These are phyloP conservation scores for Poecilia picta DNA, from an alignment of 2,797 vertebrate species.

Conservation along the genomic window DNA sequence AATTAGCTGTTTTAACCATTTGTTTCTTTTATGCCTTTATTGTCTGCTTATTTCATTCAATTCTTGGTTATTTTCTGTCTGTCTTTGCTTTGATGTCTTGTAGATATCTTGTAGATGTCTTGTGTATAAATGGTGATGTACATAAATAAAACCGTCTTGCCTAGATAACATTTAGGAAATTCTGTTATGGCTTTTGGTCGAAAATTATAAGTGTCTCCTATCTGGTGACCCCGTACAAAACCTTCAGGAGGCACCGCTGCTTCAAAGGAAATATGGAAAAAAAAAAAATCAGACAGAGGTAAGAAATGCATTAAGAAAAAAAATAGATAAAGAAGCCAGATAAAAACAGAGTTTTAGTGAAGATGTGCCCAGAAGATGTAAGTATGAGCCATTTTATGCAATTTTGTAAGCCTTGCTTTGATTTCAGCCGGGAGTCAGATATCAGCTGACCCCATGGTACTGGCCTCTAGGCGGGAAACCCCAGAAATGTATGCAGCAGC, in stretches of 20 bases:
- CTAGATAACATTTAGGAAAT: not conserved
- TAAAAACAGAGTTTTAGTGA: slow-evolving; percentile 38
- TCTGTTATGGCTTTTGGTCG: not conserved
- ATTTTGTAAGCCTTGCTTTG: slow-evolving; percentile 44
- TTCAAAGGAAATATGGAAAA: not conserved
- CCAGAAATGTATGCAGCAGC: slow-evolving; percentile 42
- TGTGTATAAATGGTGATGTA: not conserved
- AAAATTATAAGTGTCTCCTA: not conserved
- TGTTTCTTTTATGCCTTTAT: not conserved
- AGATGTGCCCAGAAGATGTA: slow-evolving; percentile 44
- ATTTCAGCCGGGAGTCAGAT: slow-evolving; percentile 44
- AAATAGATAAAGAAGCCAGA: slow-evolving; percentile 17
- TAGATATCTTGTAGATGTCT: no score
- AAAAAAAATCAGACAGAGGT: not conserved
- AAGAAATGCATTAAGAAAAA: slow-evolving; percentile 2
- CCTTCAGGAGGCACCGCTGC: not conserved
- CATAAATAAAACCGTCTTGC: not conserved
- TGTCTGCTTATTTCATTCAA: not conserved
- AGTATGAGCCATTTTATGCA: slow-evolving; percentile 33
- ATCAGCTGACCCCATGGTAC: slow-evolving; percentile 40
- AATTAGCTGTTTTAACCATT: not conserved
- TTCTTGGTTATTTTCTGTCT: not conserved
- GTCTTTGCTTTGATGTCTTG: not conserved
- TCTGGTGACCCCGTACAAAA: not conserved
- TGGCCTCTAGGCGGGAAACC: slow-evolving; percentile 41